Percentiles rank a stretch among this genome's conserved stretches.
These are phyloP conservation scores for Phyllostomus hastatus DNA, from an alignment of 2,113 vertebrate species.

Conservation along the genomic window DNA sequence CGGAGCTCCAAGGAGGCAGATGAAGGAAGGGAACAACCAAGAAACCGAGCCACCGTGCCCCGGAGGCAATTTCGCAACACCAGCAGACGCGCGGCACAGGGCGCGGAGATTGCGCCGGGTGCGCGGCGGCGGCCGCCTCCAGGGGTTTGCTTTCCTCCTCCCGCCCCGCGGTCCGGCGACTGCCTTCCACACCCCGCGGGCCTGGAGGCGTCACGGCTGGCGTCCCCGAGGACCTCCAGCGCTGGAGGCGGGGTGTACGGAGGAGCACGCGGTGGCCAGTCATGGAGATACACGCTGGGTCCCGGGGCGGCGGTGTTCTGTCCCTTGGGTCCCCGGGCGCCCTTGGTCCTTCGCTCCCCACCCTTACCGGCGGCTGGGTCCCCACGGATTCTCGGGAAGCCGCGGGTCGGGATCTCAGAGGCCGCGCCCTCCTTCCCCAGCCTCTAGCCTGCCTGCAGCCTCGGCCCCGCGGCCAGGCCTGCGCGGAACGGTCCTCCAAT, in stretches of 20 bases:
- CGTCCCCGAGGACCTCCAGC: background rate
- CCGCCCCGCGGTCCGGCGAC: background rate
- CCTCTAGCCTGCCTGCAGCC: background rate
- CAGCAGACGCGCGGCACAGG: background rate
- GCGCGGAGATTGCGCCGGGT: background rate
- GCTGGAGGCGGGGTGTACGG: background rate
- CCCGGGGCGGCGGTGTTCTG: background rate
- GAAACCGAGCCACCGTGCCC: background rate
- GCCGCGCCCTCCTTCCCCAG: background rate
- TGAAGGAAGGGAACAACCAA: accelerated
- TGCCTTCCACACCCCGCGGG: background rate
- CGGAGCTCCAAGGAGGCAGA: background rate
- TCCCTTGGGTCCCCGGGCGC: accelerated
- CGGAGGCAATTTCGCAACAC: background rate
- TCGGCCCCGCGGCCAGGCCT: background rate
- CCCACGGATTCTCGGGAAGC: background rate
- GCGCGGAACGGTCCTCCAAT: background rate
- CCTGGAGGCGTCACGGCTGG: background rate
- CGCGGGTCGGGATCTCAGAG: background rate
- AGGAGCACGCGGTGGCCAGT: background rate
- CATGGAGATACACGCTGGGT: too few species aligned
- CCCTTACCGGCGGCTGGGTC: background rate
- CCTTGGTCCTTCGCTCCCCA: background rate
- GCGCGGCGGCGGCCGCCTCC: background rate
- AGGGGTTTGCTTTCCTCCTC: background rate